These are phyloP conservation scores for Spongia lamella DNA, from an alignment of 37 sponge, comb jelly and placozoan genomes.

Conservation along the genomic window DNA sequence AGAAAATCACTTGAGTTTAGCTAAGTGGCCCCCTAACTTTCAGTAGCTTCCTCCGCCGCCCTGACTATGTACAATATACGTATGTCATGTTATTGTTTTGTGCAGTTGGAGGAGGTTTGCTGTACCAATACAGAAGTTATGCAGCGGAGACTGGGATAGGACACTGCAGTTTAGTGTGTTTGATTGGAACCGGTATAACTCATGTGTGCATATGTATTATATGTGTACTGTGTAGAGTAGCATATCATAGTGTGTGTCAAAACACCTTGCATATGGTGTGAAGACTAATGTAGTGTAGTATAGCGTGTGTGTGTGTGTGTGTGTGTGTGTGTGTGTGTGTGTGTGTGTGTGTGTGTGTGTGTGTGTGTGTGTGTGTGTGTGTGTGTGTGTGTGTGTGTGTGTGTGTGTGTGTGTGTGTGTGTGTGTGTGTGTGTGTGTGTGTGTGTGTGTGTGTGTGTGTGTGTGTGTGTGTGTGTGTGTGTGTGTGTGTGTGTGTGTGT, in stretches of 20 bases:
- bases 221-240: not conserved
- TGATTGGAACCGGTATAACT: constrained; percentile 84
- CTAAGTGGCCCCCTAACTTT: no score
- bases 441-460: no score
- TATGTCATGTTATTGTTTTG: not conserved
- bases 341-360: no score
- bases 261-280: not conserved
- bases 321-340: no score
- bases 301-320: not conserved
- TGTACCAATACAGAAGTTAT: constrained; percentile 65
- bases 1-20: no score
- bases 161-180: constrained; percentile 73
- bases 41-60: no score
- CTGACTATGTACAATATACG: not conserved
- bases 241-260: not conserved
- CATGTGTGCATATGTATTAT: not conserved
- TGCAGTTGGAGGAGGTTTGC: constrained; percentile 74
- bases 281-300: not conserved
- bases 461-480: no score
- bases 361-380: no score
- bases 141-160: constrained; percentile 86
- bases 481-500: no score
- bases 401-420: no score
- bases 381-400: no score
- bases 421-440: no score